Evolutionary conservation across 1,140 invertebrate species (phyloP).

Genomic region (Drosophila tropicalis): DNA sequence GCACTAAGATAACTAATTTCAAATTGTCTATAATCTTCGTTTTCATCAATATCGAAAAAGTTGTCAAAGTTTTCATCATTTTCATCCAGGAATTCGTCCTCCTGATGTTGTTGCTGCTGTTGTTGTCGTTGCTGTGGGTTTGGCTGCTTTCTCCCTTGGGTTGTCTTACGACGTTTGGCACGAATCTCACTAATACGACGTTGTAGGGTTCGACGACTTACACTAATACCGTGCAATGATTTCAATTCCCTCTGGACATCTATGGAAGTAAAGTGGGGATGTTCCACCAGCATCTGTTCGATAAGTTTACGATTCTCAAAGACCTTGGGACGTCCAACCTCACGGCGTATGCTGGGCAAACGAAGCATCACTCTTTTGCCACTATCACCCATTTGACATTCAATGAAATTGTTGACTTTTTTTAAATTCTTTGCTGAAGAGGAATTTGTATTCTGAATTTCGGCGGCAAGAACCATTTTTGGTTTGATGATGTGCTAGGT

Average conservation of each 20-base stretch:
- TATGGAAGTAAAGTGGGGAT: constrained; percentile 63
- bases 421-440: background rate
- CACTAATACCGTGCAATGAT: constrained; percentile 45
- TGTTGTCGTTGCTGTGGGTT: background rate
- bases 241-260: constrained; percentile 58
- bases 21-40: background rate
- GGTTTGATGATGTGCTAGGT: background rate
- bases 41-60: background rate
- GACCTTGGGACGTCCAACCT: constrained; percentile 57
- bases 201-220: constrained; percentile 62
- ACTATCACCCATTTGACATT: background rate
- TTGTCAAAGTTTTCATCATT: background rate
- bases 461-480: background rate
- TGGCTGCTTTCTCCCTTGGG: background rate
- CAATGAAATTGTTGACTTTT: background rate
- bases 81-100: background rate
- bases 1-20: constrained; percentile 23
- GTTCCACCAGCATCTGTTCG: constrained; percentile 38
- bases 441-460: background rate
- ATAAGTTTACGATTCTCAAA: constrained; percentile 55
- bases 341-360: constrained; percentile 22
- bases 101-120: background rate
- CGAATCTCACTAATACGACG: constrained; percentile 63
- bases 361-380: background rate
- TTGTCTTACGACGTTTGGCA: constrained; percentile 9